These are phyloP conservation scores for Mormyrops boulengeri DNA, from an alignment of 2,797 vertebrate species.

Conservation along the genomic window DNA sequence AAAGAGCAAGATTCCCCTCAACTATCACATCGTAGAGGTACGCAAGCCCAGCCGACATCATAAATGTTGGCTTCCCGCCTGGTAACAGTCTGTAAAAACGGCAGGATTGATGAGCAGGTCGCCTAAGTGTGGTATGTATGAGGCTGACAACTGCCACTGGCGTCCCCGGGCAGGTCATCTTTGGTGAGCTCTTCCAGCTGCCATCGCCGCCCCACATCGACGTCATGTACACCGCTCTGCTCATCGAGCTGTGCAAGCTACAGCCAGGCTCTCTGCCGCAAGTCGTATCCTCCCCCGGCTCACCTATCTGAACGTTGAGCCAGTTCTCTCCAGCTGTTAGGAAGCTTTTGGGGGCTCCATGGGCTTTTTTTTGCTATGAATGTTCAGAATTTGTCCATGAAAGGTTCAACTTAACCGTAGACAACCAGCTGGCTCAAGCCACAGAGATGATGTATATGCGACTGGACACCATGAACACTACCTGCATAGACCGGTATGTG, in stretches of 20 bases:
- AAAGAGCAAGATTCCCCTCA: constrained; percentile 95
- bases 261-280: constrained; percentile 95
- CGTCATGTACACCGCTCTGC: constrained; percentile 90
- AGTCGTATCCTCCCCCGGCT: constrained; percentile 83
- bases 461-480: constrained; percentile 94
- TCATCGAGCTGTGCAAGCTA: constrained; percentile 96
- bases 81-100: neutral
- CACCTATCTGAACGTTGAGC: neutral
- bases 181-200: constrained; percentile 88
- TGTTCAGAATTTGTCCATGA: neutral
- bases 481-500: constrained; percentile 81
- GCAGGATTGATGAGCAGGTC: neutral
- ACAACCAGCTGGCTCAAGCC: constrained; percentile 82
- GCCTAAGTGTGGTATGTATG: neutral
- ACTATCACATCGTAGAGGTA: constrained; percentile 99
- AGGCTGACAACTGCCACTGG: neutral
- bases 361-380: neutral
- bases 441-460: constrained; percentile 98
- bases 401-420: constrained; percentile 55
- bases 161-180: constrained; percentile 73
- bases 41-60: no score
- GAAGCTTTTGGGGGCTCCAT: neutral
- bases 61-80: neutral
- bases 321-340: neutral
- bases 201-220: constrained; percentile 84